Evolutionary conservation across 2,113 vertebrate species (phyloP), one percentile per base, ranked within the genome.

Genomic region (Gnathonemus longibarbis): DNA sequence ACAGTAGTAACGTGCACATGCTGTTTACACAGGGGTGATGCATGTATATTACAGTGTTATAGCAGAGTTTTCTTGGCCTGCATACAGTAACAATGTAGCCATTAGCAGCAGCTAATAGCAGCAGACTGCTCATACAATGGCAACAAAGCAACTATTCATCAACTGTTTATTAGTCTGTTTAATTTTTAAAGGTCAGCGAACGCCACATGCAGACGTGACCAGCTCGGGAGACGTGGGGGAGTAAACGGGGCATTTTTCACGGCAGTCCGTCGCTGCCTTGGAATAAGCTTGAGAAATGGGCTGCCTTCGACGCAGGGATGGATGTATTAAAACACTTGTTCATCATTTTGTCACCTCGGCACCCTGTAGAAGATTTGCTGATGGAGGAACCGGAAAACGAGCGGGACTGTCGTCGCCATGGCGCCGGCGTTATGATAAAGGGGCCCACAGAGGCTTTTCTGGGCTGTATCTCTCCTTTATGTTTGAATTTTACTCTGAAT

Each of bases 321-420:
- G 83, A 84, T 84, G 83, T 48, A 84, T 84, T 84, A 84, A 84
- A 84, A 48, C 42, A 84, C 83, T 45, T 13, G 83, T 84, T 84
- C 42, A 46, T 84, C 83, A 48, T 84, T 49, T 84, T 84, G 83
- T 84, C 83, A 49, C 21, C 83, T n/a, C 83, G 21, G 83, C 8
- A 24, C 83, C 83, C 39, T 84, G 42, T 46, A n/a, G 13, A 48
- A 84, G 19, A 45, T 84, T 48, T 84, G 8, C 42, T 84, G 35
- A 46, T 84, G 42, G 45, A 2, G 39, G 21, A 13, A n/a, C 74
- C 35, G 15, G 74, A 6, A 42, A 42, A 42, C 15, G 13, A 80
- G 31, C 74, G 3, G 74, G 13, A 80, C 74, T 39, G 17, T 6
- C 6, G 35, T 80, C 2, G 0, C 35, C 62, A 5, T 70, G n/a